Evolutionary conservation across 2,888 invertebrate genomes (phyloP), one percentile per base, ranked within the genome.

Genomic region (Bellardia pandia): DNA sequence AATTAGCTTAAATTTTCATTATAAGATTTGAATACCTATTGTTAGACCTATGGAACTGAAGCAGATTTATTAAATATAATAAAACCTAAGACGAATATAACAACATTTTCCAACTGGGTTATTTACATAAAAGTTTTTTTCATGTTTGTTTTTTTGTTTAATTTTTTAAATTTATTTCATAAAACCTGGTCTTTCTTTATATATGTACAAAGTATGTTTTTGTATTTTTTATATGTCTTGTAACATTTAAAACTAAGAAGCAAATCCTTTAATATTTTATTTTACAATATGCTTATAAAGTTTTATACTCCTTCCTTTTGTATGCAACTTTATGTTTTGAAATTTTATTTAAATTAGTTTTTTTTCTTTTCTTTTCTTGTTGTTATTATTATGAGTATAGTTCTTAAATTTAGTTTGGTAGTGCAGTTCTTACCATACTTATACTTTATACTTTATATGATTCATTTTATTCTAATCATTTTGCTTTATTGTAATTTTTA

Each of bases 271-370:
- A 68, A 30, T 68, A 51, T n/a, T 13, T 48, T 75, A 60, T 74
- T 53, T 71, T 56, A 78, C 58, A 78, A 53, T 74, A 3, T 84
- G 51, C 68, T 78, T 78, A 74, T 58, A 72, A 77, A 84, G 48
- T 84, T 72, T 79, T 42, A 60, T 51, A 58, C 53, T 2, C 11
- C n/a, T 62, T 30, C 58, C 51, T 71, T 66, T 69, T 48, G 13
- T 79, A 37, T 42, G 13, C 11, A 3, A 3, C 33, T 74, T 58
- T 11, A 33, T 45, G 8, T 33, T 68, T 23, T 11, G n/a, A 37
- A 79, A 60, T 58, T 58, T 58, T 30, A 58, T 30, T 58, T 13
- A 23, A 58, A 58, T 58, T 58, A 14, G 51, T 53, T 45, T n/a
- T 56, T 64, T 23, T 23, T n/a, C 8, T 13, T 9, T 23, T 53